Evolutionary conservation across 1,140 invertebrate species (phyloP).

Genomic region (Amphibalanus amphitrite): DNA sequence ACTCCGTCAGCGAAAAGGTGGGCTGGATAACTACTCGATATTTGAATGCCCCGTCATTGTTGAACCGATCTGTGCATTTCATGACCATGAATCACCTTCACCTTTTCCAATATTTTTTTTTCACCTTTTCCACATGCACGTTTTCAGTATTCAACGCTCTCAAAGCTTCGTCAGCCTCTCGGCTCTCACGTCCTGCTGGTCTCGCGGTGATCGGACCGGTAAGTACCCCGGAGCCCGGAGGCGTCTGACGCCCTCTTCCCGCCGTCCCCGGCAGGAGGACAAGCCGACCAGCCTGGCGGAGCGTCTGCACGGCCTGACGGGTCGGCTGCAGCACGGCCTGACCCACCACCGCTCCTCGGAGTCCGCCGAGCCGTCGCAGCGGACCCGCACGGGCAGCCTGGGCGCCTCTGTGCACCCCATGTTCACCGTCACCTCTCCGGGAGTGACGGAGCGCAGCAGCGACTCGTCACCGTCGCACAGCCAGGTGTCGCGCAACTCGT

Average conservation of each 20-base stretch:
- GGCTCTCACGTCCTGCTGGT: no score
- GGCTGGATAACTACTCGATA: no score
- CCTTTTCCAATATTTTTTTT: no score
- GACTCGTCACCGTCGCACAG: slow-evolving; percentile 58
- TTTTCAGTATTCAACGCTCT: no score
- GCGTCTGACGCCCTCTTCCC: no score
- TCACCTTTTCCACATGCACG: no score
- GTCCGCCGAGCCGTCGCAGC: slow-evolving; percentile 18
- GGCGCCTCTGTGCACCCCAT: slow-evolving; percentile 56
- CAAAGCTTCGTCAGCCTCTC: no score
- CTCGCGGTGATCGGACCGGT: no score
- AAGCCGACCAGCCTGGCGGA: slow-evolving; percentile 38
- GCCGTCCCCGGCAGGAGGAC: slow-evolving; percentile 8
- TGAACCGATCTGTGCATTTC: no score
- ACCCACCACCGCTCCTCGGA: slow-evolving; percentile 46
- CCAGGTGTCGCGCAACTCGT: slow-evolving; percentile 76
- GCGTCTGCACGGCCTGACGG: slow-evolving; percentile 74
- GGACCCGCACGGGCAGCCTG: slow-evolving; percentile 36
- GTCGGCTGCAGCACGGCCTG: slow-evolving; percentile 53
- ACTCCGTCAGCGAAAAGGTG: slow-evolving; percentile 19
- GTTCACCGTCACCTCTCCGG: slow-evolving; percentile 61
- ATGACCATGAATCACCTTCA: no score
- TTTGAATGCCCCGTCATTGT: no score
- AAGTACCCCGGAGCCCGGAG: no score
- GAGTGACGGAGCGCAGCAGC: slow-evolving; percentile 40